phyloP scores from a whole-genome alignment of 1,140 invertebrate genomes.

The Pinna nobilis region DNA sequence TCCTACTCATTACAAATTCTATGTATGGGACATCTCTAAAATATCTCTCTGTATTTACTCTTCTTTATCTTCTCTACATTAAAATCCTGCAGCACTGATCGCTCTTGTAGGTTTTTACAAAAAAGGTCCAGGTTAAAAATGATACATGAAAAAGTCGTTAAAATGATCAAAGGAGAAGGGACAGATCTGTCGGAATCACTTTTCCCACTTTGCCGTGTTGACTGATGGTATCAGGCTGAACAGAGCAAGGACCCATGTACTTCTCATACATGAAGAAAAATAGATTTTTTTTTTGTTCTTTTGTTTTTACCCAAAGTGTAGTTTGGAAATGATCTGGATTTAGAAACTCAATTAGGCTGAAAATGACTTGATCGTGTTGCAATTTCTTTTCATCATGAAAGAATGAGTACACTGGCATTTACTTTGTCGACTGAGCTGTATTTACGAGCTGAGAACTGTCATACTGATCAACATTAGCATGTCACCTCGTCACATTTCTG shows the following conservation, averaged over 20 bases:
- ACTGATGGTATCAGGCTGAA: constrained; percentile 16
- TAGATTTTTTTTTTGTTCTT: too few relatives aligned
- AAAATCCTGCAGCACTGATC: background rate
- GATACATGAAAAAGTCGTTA: background rate
- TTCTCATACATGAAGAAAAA: too few relatives aligned
- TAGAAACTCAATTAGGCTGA: constrained; percentile 15
- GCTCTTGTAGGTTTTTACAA: background rate
- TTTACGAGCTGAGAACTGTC: constrained; percentile 12
- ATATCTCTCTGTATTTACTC: too few relatives aligned
- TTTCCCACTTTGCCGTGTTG: constrained; percentile 6
- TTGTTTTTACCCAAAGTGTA: too few relatives aligned
- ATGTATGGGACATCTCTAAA: too few relatives aligned
- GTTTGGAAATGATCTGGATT: too few relatives aligned
- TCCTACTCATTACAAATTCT: constrained; percentile 4
- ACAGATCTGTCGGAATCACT: background rate
- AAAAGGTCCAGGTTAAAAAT: background rate
- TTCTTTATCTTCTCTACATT: too few relatives aligned
- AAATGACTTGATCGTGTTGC: background rate
- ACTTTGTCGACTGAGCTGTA: background rate
- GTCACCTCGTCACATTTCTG: background rate
- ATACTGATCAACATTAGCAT: constrained; percentile 16
- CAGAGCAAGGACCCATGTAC: too few relatives aligned
- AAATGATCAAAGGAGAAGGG: background rate
- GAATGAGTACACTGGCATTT: background rate
- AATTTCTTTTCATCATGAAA: constrained; percentile 26